Percentiles rank a stretch among this genome's conserved stretches.
phyloP scores from a whole-genome alignment of 2,113 vertebrate species.

The Theristicus caerulescens region DNA sequence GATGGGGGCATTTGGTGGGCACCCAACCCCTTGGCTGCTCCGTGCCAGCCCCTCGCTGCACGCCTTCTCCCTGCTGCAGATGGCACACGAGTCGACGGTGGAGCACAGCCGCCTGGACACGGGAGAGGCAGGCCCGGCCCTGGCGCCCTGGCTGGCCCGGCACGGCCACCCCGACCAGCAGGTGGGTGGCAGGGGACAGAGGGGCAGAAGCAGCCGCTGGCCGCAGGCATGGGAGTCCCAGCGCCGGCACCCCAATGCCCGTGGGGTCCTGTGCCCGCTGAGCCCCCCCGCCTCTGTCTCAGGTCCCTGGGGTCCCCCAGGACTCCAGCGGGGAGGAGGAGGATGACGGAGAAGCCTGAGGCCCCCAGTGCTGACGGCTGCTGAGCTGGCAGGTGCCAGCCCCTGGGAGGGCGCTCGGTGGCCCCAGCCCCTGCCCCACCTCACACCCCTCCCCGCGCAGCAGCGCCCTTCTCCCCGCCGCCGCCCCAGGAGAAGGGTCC shows the following conservation, averaged over 20 bases:
- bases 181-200: not conserved
- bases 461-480: not conserved
- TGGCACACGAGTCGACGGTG: slow-evolving; percentile 77
- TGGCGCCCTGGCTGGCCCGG: not conserved
- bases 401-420: rapidly evolving
- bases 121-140: not conserved
- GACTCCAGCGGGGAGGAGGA: not conserved
- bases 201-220: not conserved
- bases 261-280: not conserved
- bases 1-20: rapidly evolving
- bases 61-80: slow-evolving; percentile 38
- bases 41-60: not conserved
- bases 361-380: rapidly evolving
- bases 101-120: slow-evolving; percentile 55
- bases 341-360: slow-evolving; percentile 41
- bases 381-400: not conserved
- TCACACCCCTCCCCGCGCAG: not conserved
- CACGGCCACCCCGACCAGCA: not conserved
- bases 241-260: rapidly evolving
- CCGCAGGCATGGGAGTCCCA: not conserved
- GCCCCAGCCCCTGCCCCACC: not conserved
- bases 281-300: not conserved
- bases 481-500: not conserved
- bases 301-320: not conserved
- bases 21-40: not conserved